Base-by-base conservation (phyloP, 2,113 vertebrate species). In the Sinocyclocheilus rhinocerous region DNA sequence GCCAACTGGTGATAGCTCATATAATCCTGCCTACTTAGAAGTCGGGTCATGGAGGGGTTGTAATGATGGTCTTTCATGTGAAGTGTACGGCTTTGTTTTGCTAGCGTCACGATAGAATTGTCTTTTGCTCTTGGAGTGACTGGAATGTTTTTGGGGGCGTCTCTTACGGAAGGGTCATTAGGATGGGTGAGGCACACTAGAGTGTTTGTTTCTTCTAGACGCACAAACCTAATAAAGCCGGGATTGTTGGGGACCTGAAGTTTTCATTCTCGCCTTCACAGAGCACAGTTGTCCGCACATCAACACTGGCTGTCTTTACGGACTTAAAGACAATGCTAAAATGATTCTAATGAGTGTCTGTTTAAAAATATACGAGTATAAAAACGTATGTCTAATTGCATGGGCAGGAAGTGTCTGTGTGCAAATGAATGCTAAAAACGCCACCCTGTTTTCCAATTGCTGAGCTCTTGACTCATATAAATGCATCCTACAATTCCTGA, bases 1-100 rank as follows among this genome's bases (percentile, higher is more conserved):
- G 78, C 87, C 85, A 83, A 48, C 42, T 67, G 29, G 73, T 87
- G 82, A 48, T 72, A 67, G 70, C 67, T 57, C 84, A 75, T 83
- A 67, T 72, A 88, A 85, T 57, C 59, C 89, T 61, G 83, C 89
- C 89, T 88, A 69, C 79, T 87, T 87, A 83, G 83, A 76, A 88
- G 83, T 87, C 87, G 33, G 83, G 65, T 82, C 87, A 88, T 79
- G 81, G 16, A 33, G 55, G 57, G 85, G 76, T 79, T 79, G 55
- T 59, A 61, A 45, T 69, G 87, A 78, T 80, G 82, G 36, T 57
- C 89, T 90, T 86, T 86, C 83, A 87, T 81, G 84, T 76, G 73
- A 42, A 81, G 78, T 88, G 72, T 61, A 45, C 76, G 39, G 84
- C 61, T 81, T 85, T 89, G 84, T 88, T 83, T 85, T 82, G 75